phyloP scores from a whole-genome alignment of 2,113 vertebrate genomes.

The Salvelinus fontinalis region DNA sequence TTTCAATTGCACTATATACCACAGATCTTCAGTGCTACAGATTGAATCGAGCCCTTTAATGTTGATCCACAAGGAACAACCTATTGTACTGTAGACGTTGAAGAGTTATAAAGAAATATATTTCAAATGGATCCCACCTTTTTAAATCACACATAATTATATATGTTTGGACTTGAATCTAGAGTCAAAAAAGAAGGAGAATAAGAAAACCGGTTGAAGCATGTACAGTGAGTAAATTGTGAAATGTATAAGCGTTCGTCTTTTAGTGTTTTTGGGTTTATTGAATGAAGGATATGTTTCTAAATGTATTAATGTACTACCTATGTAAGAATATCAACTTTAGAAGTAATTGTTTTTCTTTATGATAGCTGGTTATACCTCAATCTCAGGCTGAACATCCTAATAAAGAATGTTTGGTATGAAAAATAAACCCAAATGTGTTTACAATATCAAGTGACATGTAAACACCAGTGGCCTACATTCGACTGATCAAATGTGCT shows the following conservation, averaged over 20 bases:
- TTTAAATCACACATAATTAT: neutral
- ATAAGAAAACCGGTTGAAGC: neutral
- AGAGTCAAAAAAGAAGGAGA: neutral
- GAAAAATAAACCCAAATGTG: too few relatives aligned
- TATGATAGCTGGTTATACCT: constrained; percentile 27
- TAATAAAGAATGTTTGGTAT: neutral
- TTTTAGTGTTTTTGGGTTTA: constrained; percentile 3
- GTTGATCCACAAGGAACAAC: constrained; percentile 14
- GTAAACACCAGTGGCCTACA: neutral
- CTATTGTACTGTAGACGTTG: constrained; percentile 14
- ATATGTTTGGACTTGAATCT: neutral
- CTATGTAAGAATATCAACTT: neutral
- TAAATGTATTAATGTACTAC: too few relatives aligned
- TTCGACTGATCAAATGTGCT: constrained; percentile 31
- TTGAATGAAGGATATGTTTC: constrained; percentile 40
- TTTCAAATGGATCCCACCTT: neutral
- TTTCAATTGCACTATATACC: constrained; percentile 34
- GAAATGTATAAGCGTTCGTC: neutral
- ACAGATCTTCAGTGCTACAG: constrained; percentile 34
- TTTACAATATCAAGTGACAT: neutral
- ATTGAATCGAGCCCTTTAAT: constrained; percentile 25
- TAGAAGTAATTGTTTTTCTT: constrained; percentile 10
- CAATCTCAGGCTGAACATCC: constrained; percentile 23
- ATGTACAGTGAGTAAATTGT: neutral
- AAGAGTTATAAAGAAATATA: constrained; percentile 1